Percentiles rank a stretch among this genome's conserved stretches.
phyloP scores from a whole-genome alignment of 2,888 invertebrate species.

The Dromius quadrimaculatus region DNA sequence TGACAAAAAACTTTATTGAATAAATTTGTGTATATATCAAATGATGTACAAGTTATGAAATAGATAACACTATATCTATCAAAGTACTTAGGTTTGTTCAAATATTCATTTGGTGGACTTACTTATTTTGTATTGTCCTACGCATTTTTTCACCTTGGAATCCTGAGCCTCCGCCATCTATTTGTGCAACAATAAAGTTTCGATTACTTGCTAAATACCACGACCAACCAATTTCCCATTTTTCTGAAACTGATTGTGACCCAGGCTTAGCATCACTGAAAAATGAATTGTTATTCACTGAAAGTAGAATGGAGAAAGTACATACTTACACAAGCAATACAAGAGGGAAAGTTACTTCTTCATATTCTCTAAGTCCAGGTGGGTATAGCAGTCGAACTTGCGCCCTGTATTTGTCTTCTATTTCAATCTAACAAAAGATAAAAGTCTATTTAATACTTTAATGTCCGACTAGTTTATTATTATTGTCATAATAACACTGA shows the following conservation, averaged over 20 bases:
- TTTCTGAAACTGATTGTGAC: slow-evolving; percentile 85
- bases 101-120: too few species aligned
- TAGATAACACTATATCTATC: too few species aligned
- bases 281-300: not conserved
- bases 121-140: slow-evolving; percentile 78
- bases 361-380: slow-evolving; percentile 85
- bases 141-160: slow-evolving; percentile 82
- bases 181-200: slow-evolving; percentile 87
- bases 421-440: slow-evolving; percentile 68
- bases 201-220: slow-evolving; percentile 86
- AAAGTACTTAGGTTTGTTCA: too few species aligned
- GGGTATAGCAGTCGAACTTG: slow-evolving; percentile 85
- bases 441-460: too few species aligned
- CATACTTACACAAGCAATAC: slow-evolving; percentile 84
- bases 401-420: slow-evolving; percentile 76
- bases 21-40: too few species aligned
- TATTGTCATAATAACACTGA: slow-evolving; percentile 64
- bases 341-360: slow-evolving; percentile 84
- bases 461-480: too few species aligned
- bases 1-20: too few species aligned
- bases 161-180: slow-evolving; percentile 90
- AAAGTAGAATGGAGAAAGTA: not conserved
- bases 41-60: too few species aligned
- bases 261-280: slow-evolving; percentile 84
- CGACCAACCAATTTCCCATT: slow-evolving; percentile 85